These are phyloP conservation scores for Oxygymnocypris stewartii DNA, from an alignment of 2,113 vertebrate genomes.

Conservation along the genomic window DNA sequence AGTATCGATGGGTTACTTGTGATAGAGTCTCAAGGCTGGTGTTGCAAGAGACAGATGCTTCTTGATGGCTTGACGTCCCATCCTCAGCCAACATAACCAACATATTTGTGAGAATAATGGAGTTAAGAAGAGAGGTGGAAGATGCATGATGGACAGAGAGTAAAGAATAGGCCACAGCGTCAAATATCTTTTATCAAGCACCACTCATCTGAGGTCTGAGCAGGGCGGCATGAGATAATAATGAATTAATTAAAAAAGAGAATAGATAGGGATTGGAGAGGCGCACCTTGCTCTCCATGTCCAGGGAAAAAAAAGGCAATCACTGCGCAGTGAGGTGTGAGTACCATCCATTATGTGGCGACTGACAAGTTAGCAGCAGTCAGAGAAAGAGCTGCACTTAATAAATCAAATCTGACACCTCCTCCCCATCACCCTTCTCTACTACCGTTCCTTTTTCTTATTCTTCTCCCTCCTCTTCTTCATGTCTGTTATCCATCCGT, in stretches of 20 bases:
- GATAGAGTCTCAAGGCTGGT: conserved; percentile 50
- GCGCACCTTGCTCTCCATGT: conserved; percentile 33
- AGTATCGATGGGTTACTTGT: not conserved
- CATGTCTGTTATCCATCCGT: conserved; percentile 33
- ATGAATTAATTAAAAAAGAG: conserved; percentile 82
- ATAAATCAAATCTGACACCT: conserved; percentile 97
- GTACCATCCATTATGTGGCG: conserved; percentile 84
- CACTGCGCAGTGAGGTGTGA: conserved; percentile 80
- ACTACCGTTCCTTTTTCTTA: conserved; percentile 76
- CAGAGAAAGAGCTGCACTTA: conserved; percentile 82
- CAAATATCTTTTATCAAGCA: conserved; percentile 32
- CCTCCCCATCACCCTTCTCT: conserved; percentile 83
- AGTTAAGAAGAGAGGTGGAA: conserved; percentile 63
- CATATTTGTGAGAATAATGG: conserved; percentile 61
- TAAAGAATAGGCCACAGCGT: not conserved
- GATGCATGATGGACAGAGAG: not conserved
- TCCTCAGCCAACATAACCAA: conserved; percentile 54
- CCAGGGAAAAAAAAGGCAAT: conserved; percentile 68
- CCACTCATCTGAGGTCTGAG: conserved; percentile 24
- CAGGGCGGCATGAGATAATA: conserved; percentile 68
- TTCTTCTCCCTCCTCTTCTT: conserved; percentile 60
- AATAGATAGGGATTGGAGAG: conserved; percentile 62
- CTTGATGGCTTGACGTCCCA: conserved; percentile 60
- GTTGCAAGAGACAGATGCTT: conserved; percentile 61
- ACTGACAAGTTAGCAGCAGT: conserved; percentile 86